Evolutionary conservation across 1,140 invertebrate genomes (phyloP), one percentile per base, ranked within the genome.

Genomic region (Tetranychus cinnabarinus): DNA sequence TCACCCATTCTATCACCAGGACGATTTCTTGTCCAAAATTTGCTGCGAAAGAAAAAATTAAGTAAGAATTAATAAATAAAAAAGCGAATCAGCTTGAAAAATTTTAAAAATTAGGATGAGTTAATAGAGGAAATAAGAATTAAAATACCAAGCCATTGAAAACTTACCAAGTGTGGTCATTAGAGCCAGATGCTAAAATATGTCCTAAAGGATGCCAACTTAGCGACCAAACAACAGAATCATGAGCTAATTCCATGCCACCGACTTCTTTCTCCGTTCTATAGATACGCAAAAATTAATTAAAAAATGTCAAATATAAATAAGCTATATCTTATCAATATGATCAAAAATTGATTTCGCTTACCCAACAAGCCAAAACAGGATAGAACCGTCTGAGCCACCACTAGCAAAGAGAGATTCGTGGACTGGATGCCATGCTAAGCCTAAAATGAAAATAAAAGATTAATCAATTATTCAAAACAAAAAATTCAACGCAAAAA

Each of bases 171-270:
- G 90, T 90, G 68, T 97, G 92, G 75, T 97, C 93, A 75, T 97
- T 97, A 34, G 91, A 96, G 5, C 93, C 92, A 3, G 92, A 95
- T 69, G 90, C 95, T 2, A 99, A 74, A 66, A 99, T 97, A 71
- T 99, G 96, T 6, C 96, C 96, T 5, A 98, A 72, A 1, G 96
- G 96, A 79, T 99, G 96, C 95, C 96, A 99, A 33, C 90, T 88
- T 64, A 99, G 75, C 15, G 89, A 88, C 95, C 95, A 98, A 1
- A 99, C 90, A 70, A 97, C 97, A 68, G 89, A 95, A 72, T 99
- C 95, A 73, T 99, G 95, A 35, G 93, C 95, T 69, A 91, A 84
- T 74, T 98, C 93, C 69, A 99, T 95, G 35, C 85, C 83, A 4
- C 93, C 95, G 37, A 99, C 86, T 79, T 98, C 95, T 74, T 97